Percentiles rank a stretch among this genome's conserved stretches.
phyloP scores from a whole-genome alignment of 2,888 invertebrate genomes.

The Apantesis nais region DNA sequence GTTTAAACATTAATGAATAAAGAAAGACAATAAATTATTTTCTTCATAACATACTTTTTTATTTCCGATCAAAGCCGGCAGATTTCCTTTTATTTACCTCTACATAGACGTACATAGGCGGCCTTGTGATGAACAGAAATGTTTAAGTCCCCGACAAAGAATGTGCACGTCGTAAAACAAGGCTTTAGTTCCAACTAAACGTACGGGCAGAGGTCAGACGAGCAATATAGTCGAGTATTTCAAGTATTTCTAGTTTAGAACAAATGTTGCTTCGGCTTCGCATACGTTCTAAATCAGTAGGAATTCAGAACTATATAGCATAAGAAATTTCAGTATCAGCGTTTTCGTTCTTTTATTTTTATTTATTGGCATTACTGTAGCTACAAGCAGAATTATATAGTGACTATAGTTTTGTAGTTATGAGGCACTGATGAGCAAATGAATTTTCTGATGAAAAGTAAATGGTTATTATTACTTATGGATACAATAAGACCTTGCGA shows the following conservation, averaged over 20 bases:
- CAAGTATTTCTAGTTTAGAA: slow-evolving; percentile 21
- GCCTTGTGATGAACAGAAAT: slow-evolving; percentile 28
- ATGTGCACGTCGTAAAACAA: slow-evolving; percentile 20
- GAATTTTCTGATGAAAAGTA: too few relatives aligned
- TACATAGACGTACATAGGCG: slow-evolving; percentile 16
- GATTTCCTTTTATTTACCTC: background rate
- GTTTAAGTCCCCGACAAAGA: slow-evolving; percentile 31
- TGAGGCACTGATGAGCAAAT: too few relatives aligned
- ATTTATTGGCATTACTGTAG: background rate
- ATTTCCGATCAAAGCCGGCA: background rate
- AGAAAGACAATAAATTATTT: background rate
- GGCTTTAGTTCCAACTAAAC: slow-evolving; percentile 22
- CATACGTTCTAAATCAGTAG: slow-evolving; percentile 2
- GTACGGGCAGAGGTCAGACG: slow-evolving; percentile 18
- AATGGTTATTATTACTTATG: too few relatives aligned
- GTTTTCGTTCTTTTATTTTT: background rate
- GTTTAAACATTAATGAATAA: too few relatives aligned
- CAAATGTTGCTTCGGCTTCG: background rate
- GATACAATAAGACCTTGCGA: too few relatives aligned
- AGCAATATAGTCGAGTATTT: slow-evolving; percentile 28
- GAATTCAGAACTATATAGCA: background rate
- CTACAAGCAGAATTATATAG: too few relatives aligned
- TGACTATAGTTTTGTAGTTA: too few relatives aligned
- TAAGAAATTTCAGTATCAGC: background rate
- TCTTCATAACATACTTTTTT: background rate